Evolutionary conservation across 1,140 invertebrate genomes (phyloP), one percentile per base, ranked within the genome.

Genomic region (Anastatus disparis): DNA sequence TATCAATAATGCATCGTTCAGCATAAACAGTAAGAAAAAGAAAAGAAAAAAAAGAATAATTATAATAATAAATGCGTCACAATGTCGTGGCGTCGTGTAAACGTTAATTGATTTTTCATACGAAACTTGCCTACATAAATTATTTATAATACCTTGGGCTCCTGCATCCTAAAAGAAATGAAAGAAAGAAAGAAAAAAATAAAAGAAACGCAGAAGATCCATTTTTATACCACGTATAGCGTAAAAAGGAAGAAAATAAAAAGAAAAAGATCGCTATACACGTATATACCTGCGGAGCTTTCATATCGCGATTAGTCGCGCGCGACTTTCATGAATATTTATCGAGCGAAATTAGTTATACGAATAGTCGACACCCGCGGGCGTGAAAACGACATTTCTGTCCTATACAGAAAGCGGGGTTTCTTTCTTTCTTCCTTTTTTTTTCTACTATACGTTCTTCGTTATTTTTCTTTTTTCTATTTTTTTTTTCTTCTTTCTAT

Each of bases 261-360:
- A 44, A 24, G 55, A 63, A 40, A 46, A 63, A 63, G 48, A 24
- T n/a, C 17, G 40, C 35, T 9, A 17, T 7, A 15, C 6, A 3
- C 31, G 31, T 58, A 29, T 61, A 62, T 62, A 20, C 42, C 22
- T 27, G 8, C 15, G 15, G 48, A 64, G 31, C 48, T 56, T 67
- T 66, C 62, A 42, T n/a, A n/a, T 42, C 24, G 55, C 75, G 75
- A 79, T 79, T 78, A 78, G 76, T 78, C 74, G 77, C 78, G 77
- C 77, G 77, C 79, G 76, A 79, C 72, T 76, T 74, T 64, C 78
- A 84, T 83, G 81, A 84, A 84, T 84, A 83, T 83, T 84, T 82
- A 83, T 83, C 75, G 77, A n/a, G 70, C 72, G 70, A 77, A 80
- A 82, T 81, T 82, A 79, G 79, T 81, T 76, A n/a, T n/a, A 82